phyloP scores from a whole-genome alignment of 2,888 invertebrate genomes.

The Andricus quercusramuli region DNA sequence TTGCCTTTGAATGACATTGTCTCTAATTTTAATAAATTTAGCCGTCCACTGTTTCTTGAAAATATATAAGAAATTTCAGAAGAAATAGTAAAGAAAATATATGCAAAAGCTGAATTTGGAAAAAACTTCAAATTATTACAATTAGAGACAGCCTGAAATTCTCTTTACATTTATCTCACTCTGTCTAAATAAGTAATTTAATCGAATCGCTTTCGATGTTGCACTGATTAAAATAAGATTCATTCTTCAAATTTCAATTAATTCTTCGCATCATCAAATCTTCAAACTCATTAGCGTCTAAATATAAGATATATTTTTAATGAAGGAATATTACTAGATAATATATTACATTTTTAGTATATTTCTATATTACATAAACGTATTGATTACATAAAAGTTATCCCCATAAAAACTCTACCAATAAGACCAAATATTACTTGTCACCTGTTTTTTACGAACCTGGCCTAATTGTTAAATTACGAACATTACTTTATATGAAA shows the following conservation, averaged over 20 bases:
- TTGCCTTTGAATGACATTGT: not conserved
- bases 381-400: not conserved
- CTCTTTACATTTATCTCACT: not conserved
- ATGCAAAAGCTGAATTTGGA: not conserved
- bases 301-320: constrained; percentile 19
- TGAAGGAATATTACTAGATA: not conserved
- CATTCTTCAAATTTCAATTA: not conserved
- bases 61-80: too few species aligned
- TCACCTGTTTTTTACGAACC: constrained; percentile 14
- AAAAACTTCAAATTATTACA: not conserved
- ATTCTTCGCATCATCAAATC: not conserved
- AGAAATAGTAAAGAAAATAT: too few species aligned
- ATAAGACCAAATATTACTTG: constrained; percentile 5
- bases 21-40: constrained; percentile 34
- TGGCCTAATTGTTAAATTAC: constrained; percentile 15
- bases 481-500: constrained; percentile 3
- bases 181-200: constrained; percentile 26
- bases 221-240: constrained; percentile 39
- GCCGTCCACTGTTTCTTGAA: too few species aligned
- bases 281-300: not conserved
- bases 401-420: not conserved
- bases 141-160: constrained; percentile 4
- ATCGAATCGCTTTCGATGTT: constrained; percentile 42
- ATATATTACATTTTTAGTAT: not conserved
- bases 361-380: not conserved